Evolutionary conservation across 2,113 vertebrate species (phyloP).

Genomic region (Gobiocypris rarus): DNA sequence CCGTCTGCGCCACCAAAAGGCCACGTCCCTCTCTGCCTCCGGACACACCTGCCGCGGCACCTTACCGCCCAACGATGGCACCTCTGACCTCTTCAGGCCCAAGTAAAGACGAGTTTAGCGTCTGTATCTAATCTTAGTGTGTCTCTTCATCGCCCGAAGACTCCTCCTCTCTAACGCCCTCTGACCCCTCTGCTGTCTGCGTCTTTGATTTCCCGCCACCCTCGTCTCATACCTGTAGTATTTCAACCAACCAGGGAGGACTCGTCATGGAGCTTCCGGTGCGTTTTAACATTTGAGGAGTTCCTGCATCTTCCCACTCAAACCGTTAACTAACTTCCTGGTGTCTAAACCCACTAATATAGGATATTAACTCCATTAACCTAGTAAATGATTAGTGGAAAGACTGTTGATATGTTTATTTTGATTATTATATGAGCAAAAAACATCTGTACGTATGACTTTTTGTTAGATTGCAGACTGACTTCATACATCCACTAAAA

Average conservation of each 20-base stretch:
- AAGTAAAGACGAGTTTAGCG: constrained; percentile 72
- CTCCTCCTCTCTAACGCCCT: constrained; percentile 28
- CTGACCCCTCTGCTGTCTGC: constrained; percentile 29
- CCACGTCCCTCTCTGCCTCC: constrained; percentile 81
- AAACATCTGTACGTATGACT: not conserved
- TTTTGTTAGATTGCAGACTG: not conserved
- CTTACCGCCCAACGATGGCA: constrained; percentile 78
- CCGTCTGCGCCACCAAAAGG: constrained; percentile 84
- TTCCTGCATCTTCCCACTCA: constrained; percentile 19
- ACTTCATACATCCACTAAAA: not conserved
- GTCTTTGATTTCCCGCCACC: constrained; percentile 14
- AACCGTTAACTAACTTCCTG: constrained; percentile 28
- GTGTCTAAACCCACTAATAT: constrained; percentile 39
- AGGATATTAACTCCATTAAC: constrained; percentile 33
- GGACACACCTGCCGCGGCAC: constrained; percentile 80
- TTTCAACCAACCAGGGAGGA: constrained; percentile 80
- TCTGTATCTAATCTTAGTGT: constrained; percentile 42
- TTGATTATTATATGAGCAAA: not conserved
- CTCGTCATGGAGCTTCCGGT: constrained; percentile 81
- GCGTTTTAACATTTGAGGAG: constrained; percentile 9
- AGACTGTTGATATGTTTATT: not conserved
- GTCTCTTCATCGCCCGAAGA: not conserved
- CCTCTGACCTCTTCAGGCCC: constrained; percentile 79
- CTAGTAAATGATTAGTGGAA: constrained; percentile 4
- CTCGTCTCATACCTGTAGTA: constrained; percentile 61